Percentiles rank a stretch among this genome's conserved stretches.
Evolutionary conservation across 2,888 invertebrate species (phyloP).

Genomic region (Allygus modestus): DNA sequence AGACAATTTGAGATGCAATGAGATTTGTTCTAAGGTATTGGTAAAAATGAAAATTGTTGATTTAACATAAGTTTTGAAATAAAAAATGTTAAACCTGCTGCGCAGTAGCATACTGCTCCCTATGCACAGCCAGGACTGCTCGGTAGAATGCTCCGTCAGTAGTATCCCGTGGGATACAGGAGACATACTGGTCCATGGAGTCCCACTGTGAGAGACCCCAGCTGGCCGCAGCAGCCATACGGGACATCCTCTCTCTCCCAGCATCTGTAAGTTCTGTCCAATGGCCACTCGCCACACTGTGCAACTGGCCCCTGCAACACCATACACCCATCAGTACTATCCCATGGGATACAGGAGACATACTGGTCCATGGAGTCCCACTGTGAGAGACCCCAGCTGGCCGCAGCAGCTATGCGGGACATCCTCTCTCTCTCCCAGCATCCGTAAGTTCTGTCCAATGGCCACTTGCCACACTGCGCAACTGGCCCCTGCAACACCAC

Average conservation of each 20-base stretch:
- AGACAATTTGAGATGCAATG: too few relatives aligned
- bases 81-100: too few relatives aligned
- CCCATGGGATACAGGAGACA: constrained; percentile 92
- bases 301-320: constrained; percentile 80
- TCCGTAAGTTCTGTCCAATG: constrained; percentile 86
- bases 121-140: constrained; percentile 94
- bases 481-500: constrained; percentile 76
- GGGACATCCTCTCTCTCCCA: constrained; percentile 85
- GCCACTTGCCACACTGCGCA: constrained; percentile 88
- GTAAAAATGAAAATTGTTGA: too few relatives aligned
- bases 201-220: constrained; percentile 98
- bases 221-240: constrained; percentile 95
- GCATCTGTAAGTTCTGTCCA: constrained; percentile 84
- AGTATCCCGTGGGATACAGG: constrained; percentile 92
- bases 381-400: constrained; percentile 97
- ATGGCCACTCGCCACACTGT: constrained; percentile 87
- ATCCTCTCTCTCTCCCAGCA: constrained; percentile 82
- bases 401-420: constrained; percentile 94
- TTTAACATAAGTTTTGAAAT: too few relatives aligned
- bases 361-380: constrained; percentile 97
- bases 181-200: constrained; percentile 94
- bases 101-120: constrained; percentile 80
- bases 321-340: constrained; percentile 98
- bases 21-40: too few relatives aligned
- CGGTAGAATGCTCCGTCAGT: constrained; percentile 98